Conservation (phyloP, 1,140 invertebrate genomes). For the Euschistus heros region DNA sequence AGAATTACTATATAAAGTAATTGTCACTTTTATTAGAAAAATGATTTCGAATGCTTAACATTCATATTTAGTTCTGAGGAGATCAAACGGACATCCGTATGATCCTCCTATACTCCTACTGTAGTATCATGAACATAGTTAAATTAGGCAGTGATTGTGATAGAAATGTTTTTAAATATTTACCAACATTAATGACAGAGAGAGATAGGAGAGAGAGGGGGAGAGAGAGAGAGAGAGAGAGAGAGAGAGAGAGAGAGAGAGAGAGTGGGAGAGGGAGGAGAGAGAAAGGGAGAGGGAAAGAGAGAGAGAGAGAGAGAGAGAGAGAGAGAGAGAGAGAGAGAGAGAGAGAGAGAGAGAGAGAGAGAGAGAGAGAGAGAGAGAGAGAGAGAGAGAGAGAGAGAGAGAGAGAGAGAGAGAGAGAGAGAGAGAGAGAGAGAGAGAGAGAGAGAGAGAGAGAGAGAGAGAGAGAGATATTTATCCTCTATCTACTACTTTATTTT, state of each 20-base stretch:
- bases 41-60: too few relatives aligned
- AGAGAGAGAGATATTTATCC: slow-evolving; percentile 2
- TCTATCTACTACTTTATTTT: too few relatives aligned
- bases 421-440: slow-evolving; percentile 14
- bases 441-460: slow-evolving; percentile 14
- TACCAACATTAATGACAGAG: neutral
- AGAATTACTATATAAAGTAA: too few relatives aligned
- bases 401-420: slow-evolving; percentile 14
- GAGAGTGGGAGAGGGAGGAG: slow-evolving; percentile 7
- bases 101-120: too few relatives aligned
- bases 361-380: slow-evolving; percentile 14
- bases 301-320: slow-evolving; percentile 1
- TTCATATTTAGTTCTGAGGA: too few relatives aligned
- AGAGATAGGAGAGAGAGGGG: neutral
- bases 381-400: slow-evolving; percentile 14
- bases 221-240: neutral
- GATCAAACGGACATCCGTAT: too few relatives aligned
- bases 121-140: too few relatives aligned
- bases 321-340: slow-evolving; percentile 1
- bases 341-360: slow-evolving; percentile 14
- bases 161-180: neutral
- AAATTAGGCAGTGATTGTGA: too few relatives aligned
- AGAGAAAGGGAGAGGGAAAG: slow-evolving; percentile 6
- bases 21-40: too few relatives aligned
- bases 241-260: slow-evolving; percentile 13